These are phyloP conservation scores for Propithecus perrieri DNA, from an alignment of 2,797 vertebrate genomes.

Conservation along the genomic window DNA sequence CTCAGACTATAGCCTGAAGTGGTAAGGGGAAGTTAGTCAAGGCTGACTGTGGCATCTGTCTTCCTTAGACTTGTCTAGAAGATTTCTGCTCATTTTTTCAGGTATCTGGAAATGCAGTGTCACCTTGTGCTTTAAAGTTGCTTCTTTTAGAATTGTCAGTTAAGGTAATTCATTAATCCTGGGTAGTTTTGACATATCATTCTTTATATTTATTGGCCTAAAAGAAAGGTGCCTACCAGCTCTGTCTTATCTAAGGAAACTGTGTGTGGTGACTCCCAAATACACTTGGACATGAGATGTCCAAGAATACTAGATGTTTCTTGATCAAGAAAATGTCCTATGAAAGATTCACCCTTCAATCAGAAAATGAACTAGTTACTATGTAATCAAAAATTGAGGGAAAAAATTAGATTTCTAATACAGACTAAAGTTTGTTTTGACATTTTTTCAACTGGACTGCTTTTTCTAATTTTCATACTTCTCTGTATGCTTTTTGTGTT, in stretches of 20 bases:
- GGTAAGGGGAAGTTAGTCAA: slow-evolving; percentile 54
- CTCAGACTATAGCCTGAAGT: slow-evolving; percentile 49
- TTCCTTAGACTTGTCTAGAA: slow-evolving; percentile 63
- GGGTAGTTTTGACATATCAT: slow-evolving; percentile 54
- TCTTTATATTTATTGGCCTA: slow-evolving; percentile 56
- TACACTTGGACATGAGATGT: background rate
- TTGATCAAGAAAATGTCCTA: background rate
- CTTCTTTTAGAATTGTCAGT: slow-evolving; percentile 62
- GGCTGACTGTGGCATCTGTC: slow-evolving; percentile 52
- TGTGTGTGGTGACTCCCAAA: background rate
- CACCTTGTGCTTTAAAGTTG: slow-evolving; percentile 68
- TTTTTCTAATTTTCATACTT: background rate
- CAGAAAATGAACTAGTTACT: background rate
- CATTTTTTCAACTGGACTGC: background rate
- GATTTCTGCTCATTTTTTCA: slow-evolving; percentile 52
- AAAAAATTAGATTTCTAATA: background rate
- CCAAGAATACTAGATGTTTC: background rate
- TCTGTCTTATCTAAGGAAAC: slow-evolving; percentile 6
- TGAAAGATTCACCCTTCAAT: background rate
- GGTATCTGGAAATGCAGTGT: slow-evolving; percentile 53
- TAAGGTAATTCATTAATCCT: slow-evolving; percentile 60
- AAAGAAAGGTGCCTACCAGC: slow-evolving; percentile 6
- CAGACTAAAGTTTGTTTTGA: background rate
- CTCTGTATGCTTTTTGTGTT: background rate
- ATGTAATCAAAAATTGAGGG: background rate